Evolutionary conservation across 2,797 vertebrate species (phyloP), one percentile per base, ranked within the genome.

Genomic region (Ctenopoma multispine): DNA sequence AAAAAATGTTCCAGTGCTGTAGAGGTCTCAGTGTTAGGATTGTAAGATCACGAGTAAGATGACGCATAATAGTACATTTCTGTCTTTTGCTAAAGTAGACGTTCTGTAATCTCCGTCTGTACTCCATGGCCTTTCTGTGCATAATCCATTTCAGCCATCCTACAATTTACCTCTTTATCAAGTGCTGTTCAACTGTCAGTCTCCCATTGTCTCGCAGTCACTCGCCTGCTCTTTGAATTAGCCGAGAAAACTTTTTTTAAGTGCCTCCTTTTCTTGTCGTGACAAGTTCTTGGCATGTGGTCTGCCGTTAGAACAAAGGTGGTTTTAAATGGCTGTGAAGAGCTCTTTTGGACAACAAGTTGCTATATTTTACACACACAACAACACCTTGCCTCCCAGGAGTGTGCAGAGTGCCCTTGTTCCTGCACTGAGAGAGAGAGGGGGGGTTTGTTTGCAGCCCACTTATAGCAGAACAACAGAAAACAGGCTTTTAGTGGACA

Each of bases 371-470:
- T 70, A 61, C 63, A 50, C 66, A 65, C 24, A 67, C 38, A 13
- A 14, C 38, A 62, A 63, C 69, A 70, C 77, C 74, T 77, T 54
- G 65, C 67, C 80, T 91, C 88, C 85, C 90, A 69, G 81, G 84
- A 87, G 90, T 78, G 36, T 77, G 66, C 43, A 65, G 75, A 91
- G 87, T 89, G 91, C 88, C 79, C 82, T 84, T 70, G 64, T 75
- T 85, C 56, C 46, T 15, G 40, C 50, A 5, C 47, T 50, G 48
- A 80, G 72, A 50, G 47, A 75, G 24, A 24, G n/a, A n/a, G 27
- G 27, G 61, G 56, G 54, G 62, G 63, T 82, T 85, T 85, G 81
- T 86, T 82, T 82, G 77, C 70, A 56, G 64, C 70, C 66, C 78
- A 78, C 81, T 86, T 69, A 68, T 8, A 34, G 72, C 68, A 7